Evolutionary conservation across 2,113 vertebrate genomes (phyloP).

Genomic region (Meleagris gallopavo): DNA sequence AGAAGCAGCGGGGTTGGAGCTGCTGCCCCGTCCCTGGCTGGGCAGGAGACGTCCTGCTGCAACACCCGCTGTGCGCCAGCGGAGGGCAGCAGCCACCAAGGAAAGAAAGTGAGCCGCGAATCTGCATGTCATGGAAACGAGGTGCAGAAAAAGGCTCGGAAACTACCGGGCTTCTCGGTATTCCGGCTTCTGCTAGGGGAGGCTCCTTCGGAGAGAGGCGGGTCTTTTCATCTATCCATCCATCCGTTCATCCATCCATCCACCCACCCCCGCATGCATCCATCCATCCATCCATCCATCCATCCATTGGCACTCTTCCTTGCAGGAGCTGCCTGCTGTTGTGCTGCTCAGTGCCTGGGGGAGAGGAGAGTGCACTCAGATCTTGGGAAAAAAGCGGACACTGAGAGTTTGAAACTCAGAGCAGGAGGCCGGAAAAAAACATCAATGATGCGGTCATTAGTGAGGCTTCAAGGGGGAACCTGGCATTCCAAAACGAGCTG

Average conservation of each 20-base stretch:
- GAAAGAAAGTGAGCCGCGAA: fast-evolving
- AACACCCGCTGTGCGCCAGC: not conserved
- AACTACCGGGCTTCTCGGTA: not conserved
- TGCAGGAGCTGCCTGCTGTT: not conserved
- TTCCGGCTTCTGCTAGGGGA: not conserved
- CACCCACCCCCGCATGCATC: too few species aligned
- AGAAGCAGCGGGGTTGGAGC: fast-evolving
- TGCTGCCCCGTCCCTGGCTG: not conserved
- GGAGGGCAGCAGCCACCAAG: slow-evolving; percentile 59
- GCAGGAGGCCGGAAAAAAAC: not conserved
- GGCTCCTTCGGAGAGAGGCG: not conserved
- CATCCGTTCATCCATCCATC: too few species aligned
- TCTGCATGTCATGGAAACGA: not conserved
- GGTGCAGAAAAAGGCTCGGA: not conserved
- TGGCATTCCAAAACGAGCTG: fast-evolving
- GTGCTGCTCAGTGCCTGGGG: fast-evolving
- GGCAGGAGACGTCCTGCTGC: not conserved
- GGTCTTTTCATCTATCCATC: not conserved
- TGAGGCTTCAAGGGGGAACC: not conserved
- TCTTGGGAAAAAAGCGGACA: not conserved
- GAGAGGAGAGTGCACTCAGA: not conserved
- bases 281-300: not conserved
- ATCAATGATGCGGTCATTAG: fast-evolving
- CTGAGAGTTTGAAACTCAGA: fast-evolving
- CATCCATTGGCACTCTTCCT: too few species aligned